Percentiles rank a stretch among this genome's conserved stretches.
phyloP scores from a whole-genome alignment of 2,113 vertebrate species.

The Xerus inauris region DNA sequence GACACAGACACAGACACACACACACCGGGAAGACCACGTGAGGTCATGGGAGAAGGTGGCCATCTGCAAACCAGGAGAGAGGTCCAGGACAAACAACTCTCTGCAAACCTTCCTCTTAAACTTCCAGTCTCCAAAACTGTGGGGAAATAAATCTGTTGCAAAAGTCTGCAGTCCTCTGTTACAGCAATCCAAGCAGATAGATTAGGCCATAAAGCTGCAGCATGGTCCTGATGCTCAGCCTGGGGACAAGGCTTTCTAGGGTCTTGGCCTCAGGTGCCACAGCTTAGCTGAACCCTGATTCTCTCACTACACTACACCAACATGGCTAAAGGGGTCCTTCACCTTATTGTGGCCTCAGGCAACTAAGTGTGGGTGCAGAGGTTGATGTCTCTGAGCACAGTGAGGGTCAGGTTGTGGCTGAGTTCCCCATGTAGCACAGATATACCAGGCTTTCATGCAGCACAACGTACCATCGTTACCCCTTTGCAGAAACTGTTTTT shows the following conservation, averaged over 20 bases:
- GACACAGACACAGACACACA: too few species aligned
- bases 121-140: not conserved
- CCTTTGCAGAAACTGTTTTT: not conserved
- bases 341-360: not conserved
- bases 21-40: not conserved
- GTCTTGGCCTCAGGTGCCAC: too few species aligned
- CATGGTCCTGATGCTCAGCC: not conserved
- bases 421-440: not conserved
- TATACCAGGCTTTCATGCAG: too few species aligned
- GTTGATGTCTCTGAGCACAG: not conserved
- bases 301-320: not conserved
- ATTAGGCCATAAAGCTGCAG: not conserved
- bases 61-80: not conserved
- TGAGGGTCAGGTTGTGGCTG: fast-evolving
- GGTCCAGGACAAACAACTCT: not conserved
- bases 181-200: not conserved
- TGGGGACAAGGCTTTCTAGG: not conserved
- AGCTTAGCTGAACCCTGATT: not conserved
- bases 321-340: not conserved
- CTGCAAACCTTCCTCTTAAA: not conserved
- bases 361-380: not conserved
- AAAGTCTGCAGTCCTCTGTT: too few species aligned
- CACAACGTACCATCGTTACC: not conserved
- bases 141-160: not conserved
- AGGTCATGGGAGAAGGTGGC: not conserved